phyloP scores from a whole-genome alignment of 1,140 invertebrate species.

The Macrocentrus cingulum region DNA sequence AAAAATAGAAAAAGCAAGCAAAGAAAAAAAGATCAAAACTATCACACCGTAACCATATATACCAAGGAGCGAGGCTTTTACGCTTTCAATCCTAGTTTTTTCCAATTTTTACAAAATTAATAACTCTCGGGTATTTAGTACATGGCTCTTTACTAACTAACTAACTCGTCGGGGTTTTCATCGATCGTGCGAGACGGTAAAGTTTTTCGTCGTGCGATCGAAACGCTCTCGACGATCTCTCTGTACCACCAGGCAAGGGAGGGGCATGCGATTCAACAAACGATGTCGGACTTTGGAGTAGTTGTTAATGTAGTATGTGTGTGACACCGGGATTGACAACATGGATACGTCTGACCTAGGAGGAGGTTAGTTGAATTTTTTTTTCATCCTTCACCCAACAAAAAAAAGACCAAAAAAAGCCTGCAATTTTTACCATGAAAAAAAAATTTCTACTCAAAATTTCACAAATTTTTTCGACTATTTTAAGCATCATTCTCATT shows the following conservation, averaged over 20 bases:
- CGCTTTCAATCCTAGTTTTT: too few relatives aligned
- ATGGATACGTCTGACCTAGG: slow-evolving; percentile 58
- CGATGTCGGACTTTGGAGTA: slow-evolving; percentile 57
- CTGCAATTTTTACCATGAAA: too few relatives aligned
- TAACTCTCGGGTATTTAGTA: too few relatives aligned
- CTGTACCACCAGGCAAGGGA: slow-evolving; percentile 37
- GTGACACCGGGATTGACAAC: slow-evolving; percentile 60
- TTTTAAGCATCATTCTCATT: too few relatives aligned
- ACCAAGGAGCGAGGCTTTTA: neutral
- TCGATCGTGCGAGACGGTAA: neutral
- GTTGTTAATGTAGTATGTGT: slow-evolving; percentile 61
- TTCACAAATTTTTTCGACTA: too few relatives aligned
- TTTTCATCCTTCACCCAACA: too few relatives aligned
- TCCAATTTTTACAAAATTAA: too few relatives aligned
- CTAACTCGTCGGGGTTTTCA: too few relatives aligned
- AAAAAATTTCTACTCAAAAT: too few relatives aligned
- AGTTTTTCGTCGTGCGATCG: slow-evolving; percentile 27
- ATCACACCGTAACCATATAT: too few relatives aligned
- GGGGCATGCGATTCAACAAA: slow-evolving; percentile 57
- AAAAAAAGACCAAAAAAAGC: too few relatives aligned
- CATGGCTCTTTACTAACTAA: neutral
- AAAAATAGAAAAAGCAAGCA: neutral
- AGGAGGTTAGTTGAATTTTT: slow-evolving; percentile 52
- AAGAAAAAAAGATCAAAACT: neutral
- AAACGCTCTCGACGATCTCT: slow-evolving; percentile 30